phyloP scores from a whole-genome alignment of 2,113 vertebrate genomes.

The Mellivora capensis region DNA sequence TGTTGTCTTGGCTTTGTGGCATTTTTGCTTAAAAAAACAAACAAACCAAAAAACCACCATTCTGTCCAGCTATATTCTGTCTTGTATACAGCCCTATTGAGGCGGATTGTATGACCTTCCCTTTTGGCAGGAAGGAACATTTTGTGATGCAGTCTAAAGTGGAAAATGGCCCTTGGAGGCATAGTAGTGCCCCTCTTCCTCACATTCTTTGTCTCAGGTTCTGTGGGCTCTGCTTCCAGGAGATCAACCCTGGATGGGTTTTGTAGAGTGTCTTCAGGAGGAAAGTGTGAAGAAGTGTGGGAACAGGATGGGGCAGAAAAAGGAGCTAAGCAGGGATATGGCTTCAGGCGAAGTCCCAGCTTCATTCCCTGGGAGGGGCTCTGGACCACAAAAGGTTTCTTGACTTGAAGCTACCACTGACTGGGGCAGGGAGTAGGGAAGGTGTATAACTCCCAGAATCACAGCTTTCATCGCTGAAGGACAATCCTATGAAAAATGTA shows the following conservation, averaged over 20 bases:
- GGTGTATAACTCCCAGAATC: not conserved
- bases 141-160: not conserved
- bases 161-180: not conserved
- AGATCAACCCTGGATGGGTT: not conserved
- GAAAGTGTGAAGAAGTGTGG: not conserved
- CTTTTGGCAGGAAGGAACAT: not conserved
- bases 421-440: not conserved
- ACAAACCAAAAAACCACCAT: not conserved
- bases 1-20: not conserved
- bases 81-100: not conserved
- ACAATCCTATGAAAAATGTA: not conserved
- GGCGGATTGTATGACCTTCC: not conserved
- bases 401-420: not conserved
- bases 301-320: not conserved
- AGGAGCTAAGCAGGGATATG: not conserved
- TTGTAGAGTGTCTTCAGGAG: not conserved
- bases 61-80: not conserved
- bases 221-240: not conserved
- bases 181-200: not conserved
- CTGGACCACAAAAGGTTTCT: not conserved
- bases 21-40: not conserved
- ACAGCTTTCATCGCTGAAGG: not conserved
- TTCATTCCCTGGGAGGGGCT: no score
- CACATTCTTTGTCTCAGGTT: not conserved
- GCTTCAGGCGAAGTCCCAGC: not conserved